phyloP scores from a whole-genome alignment of 2,113 vertebrate species.

The Poeciliopsis prolifica region DNA sequence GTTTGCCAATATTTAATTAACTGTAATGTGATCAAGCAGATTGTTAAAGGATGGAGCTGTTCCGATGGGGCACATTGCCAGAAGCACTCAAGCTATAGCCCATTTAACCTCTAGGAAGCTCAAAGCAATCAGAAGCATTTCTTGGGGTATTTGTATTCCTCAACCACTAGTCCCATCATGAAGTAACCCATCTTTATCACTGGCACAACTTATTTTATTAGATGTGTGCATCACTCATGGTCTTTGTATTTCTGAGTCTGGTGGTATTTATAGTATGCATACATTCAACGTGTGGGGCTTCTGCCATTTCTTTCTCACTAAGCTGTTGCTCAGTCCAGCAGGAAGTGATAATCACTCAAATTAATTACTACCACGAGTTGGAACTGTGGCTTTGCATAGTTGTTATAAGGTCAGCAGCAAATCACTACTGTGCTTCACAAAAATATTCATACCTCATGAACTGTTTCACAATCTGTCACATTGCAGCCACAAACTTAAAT shows the following conservation, averaged over 20 bases:
- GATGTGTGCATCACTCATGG: neutral
- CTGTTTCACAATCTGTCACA: too few species aligned
- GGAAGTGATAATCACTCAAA: too few species aligned
- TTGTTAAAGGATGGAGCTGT: constrained; percentile 62
- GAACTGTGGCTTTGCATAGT: too few species aligned
- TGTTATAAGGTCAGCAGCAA: too few species aligned
- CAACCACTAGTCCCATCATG: constrained; percentile 22
- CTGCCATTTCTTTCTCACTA: too few species aligned
- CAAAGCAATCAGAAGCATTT: constrained; percentile 47
- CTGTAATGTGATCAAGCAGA: constrained; percentile 74
- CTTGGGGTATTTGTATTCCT: constrained; percentile 21
- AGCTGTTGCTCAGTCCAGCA: too few species aligned
- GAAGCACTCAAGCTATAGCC: constrained; percentile 50
- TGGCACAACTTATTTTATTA: neutral
- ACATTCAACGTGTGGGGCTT: too few species aligned
- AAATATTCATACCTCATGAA: too few species aligned
- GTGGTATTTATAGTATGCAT: neutral
- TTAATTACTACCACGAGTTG: too few species aligned
- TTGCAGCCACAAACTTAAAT: too few species aligned
- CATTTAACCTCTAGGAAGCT: constrained; percentile 58
- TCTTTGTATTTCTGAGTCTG: neutral
- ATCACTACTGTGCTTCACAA: too few species aligned
- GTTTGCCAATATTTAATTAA: constrained; percentile 77
- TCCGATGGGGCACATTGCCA: constrained; percentile 48
- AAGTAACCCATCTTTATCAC: neutral